Conservation (phyloP, 2,113 vertebrate species). For the Andinoacara biseriatus region DNA sequence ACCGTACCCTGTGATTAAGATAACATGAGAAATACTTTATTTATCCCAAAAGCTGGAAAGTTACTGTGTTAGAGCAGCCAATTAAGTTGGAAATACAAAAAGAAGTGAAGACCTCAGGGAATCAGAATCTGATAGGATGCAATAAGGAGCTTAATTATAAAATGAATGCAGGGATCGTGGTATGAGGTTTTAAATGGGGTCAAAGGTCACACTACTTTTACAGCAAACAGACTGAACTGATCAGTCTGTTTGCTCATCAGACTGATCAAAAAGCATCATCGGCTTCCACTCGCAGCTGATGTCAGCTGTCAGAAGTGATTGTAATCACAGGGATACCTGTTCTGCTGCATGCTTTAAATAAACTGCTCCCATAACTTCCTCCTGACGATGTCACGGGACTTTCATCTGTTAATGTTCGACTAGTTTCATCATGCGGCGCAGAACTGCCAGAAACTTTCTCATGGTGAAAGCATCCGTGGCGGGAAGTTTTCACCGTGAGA, state of each 20-base stretch:
- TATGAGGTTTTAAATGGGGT: background rate
- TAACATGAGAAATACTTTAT: background rate
- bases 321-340: background rate
- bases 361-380: slow-evolving; percentile 8
- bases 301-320: background rate
- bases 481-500: slow-evolving; percentile 11
- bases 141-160: background rate
- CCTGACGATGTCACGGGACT: background rate
- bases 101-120: background rate
- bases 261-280: background rate
- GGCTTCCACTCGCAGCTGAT: background rate
- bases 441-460: background rate
- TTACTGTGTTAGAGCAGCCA: fast-evolving
- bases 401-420: background rate
- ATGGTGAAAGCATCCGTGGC: slow-evolving; percentile 8
- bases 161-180: background rate
- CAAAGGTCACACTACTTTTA: background rate
- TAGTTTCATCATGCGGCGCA: background rate
- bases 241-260: too few species aligned
- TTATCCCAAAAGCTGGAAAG: background rate
- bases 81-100: background rate
- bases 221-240: background rate
- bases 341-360: background rate
- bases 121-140: background rate
- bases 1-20: background rate